Evolutionary conservation across 2,113 vertebrate genomes (phyloP).

Genomic region (Mormyrus lacerda): DNA sequence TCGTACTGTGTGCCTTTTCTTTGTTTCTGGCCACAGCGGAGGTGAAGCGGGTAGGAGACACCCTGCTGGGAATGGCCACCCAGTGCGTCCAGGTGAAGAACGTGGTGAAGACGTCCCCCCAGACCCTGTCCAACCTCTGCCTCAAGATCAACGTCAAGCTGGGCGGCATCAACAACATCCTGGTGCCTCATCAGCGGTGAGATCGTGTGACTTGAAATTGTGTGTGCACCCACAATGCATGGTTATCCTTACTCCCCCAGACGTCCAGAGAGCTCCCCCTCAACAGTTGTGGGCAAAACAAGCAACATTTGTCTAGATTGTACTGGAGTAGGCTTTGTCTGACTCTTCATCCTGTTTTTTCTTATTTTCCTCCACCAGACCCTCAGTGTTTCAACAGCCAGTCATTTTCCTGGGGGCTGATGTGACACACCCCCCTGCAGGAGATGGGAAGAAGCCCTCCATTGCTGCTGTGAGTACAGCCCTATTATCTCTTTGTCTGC

Average conservation of each 20-base stretch:
- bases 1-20: neutral
- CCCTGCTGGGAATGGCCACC: constrained; percentile 94
- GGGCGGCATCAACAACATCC: constrained; percentile 98
- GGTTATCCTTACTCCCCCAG: neutral
- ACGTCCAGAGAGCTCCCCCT: neutral
- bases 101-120: constrained; percentile 96
- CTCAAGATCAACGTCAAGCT: constrained; percentile 99
- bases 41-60: constrained; percentile 96
- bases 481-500: neutral
- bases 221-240: neutral
- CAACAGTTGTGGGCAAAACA: neutral
- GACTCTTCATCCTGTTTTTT: neutral
- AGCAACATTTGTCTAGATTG: neutral
- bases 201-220: constrained; percentile 27
- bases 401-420: constrained; percentile 98
- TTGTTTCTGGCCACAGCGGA: constrained; percentile 63
- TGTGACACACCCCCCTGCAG: constrained; percentile 95
- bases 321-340: neutral
- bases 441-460: constrained; percentile 97
- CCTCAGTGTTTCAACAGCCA: constrained; percentile 98
- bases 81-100: constrained; percentile 99
- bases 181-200: constrained; percentile 83
- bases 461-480: constrained; percentile 87
- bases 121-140: too few relatives aligned
- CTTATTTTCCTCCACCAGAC: constrained; percentile 54